Evolutionary conservation across 2,888 invertebrate genomes (phyloP).

Genomic region (Arrhopalites spinosus): DNA sequence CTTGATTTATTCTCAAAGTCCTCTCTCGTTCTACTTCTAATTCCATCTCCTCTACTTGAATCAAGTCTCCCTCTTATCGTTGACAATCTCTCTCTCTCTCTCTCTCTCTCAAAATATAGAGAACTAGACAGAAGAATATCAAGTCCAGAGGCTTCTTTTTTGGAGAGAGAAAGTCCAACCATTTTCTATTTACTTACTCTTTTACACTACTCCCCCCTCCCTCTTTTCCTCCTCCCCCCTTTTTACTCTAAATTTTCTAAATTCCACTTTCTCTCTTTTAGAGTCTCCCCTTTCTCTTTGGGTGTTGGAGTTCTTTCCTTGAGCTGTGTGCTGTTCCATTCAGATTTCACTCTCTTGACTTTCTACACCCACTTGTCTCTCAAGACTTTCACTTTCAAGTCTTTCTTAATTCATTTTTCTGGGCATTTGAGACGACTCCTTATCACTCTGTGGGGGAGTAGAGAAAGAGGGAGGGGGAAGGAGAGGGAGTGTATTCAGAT

Average conservation of each 20-base stretch:
- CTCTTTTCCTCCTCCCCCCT: background rate
- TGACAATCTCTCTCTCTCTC: background rate
- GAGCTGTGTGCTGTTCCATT: background rate
- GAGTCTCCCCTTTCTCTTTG: background rate
- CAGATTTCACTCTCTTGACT: too few relatives aligned
- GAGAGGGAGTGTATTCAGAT: too few relatives aligned
- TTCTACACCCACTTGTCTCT: too few relatives aligned
- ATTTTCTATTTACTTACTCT: background rate
- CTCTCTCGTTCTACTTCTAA: background rate
- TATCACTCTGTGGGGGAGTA: too few relatives aligned
- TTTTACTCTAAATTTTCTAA: background rate
- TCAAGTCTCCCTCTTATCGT: background rate
- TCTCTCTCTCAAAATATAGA: slow-evolving; percentile 5
- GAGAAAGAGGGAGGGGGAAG: too few relatives aligned
- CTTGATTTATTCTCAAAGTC: background rate
- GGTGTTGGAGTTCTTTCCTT: background rate
- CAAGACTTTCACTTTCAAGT: background rate
- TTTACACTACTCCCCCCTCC: background rate
- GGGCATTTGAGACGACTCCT: too few relatives aligned
- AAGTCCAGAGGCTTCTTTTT: too few relatives aligned
- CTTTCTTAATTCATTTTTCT: background rate
- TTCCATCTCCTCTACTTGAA: background rate
- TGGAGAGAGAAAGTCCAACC: too few relatives aligned
- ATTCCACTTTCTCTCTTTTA: background rate
- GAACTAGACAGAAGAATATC: too few relatives aligned